These are phyloP conservation scores for Achlya flavicornis DNA, from an alignment of 2,888 invertebrate species.

Conservation along the genomic window DNA sequence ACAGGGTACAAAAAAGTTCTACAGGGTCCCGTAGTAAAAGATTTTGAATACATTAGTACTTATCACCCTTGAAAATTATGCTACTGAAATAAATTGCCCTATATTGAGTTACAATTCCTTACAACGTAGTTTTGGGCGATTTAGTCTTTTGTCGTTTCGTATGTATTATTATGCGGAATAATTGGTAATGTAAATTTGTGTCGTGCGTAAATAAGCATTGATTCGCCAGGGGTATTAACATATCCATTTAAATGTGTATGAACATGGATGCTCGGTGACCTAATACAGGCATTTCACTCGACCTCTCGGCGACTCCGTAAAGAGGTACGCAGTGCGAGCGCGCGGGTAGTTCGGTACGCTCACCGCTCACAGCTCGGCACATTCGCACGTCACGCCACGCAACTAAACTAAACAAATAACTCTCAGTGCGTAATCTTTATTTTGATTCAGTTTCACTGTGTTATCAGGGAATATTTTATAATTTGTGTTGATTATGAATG, in stretches of 20 bases:
- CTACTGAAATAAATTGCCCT: neutral
- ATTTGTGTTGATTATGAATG: constrained; percentile 74
- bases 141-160: constrained; percentile 25
- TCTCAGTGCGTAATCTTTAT: constrained; percentile 64
- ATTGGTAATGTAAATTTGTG: constrained; percentile 64
- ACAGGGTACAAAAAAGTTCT: no score
- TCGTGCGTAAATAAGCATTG: constrained; percentile 64
- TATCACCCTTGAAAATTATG: neutral
- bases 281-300: constrained; percentile 63
- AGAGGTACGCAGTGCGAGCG: constrained; percentile 39
- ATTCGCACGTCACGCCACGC: constrained; percentile 38
- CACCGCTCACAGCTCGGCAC: constrained; percentile 36
- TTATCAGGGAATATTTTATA: constrained; percentile 72
- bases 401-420: constrained; percentile 42
- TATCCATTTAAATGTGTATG: constrained; percentile 74
- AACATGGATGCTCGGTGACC: constrained; percentile 63
- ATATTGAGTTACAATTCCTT: no score
- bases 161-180: constrained; percentile 55
- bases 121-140: constrained; percentile 13
- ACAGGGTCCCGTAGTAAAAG: no score
- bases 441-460: constrained; percentile 64
- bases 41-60: neutral
- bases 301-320: constrained; percentile 44
- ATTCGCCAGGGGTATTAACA: constrained; percentile 70
- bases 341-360: constrained; percentile 35